Conservation (phyloP, 1,140 invertebrate species). For the Lasioglossum baleicum region DNA sequence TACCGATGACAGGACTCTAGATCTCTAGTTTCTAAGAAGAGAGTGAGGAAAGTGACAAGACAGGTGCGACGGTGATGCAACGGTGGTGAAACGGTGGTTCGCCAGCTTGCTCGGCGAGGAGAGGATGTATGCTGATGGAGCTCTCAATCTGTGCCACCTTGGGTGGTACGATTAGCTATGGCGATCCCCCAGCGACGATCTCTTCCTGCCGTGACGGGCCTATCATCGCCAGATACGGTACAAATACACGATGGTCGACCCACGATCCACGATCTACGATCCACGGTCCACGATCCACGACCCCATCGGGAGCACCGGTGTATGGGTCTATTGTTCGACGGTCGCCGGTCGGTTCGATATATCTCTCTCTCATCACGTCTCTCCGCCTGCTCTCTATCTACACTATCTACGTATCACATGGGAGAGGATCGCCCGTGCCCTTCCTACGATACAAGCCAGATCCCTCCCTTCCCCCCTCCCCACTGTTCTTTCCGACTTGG, state of each 20-base stretch:
- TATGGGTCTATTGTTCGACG: constrained; percentile 65
- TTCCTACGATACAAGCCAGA: constrained; percentile 22
- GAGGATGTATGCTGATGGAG: constrained; percentile 77
- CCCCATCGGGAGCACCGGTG: constrained; percentile 65
- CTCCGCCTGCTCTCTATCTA: not conserved
- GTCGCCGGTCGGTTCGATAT: too few relatives aligned
- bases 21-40: too few relatives aligned
- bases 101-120: constrained; percentile 48
- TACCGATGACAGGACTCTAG: too few relatives aligned
- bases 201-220: constrained; percentile 74
- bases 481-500: constrained; percentile 10
- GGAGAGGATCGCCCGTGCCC: constrained; percentile 5
- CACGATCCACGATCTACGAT: constrained; percentile 50
- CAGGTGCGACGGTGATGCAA: too few relatives aligned
- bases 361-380: not conserved
- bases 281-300: constrained; percentile 49
- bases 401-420: too few relatives aligned
- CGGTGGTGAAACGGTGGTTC: too few relatives aligned
- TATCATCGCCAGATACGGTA: constrained; percentile 64
- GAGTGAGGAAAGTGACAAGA: too few relatives aligned
- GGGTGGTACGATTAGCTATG: constrained; percentile 79
- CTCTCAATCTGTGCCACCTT: constrained; percentile 80
- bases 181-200: constrained; percentile 75
- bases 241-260: constrained; percentile 57
- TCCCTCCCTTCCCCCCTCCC: constrained; percentile 14